Evolutionary conservation across 2,797 vertebrate species (phyloP).

Genomic region (Labeo calbasu): DNA sequence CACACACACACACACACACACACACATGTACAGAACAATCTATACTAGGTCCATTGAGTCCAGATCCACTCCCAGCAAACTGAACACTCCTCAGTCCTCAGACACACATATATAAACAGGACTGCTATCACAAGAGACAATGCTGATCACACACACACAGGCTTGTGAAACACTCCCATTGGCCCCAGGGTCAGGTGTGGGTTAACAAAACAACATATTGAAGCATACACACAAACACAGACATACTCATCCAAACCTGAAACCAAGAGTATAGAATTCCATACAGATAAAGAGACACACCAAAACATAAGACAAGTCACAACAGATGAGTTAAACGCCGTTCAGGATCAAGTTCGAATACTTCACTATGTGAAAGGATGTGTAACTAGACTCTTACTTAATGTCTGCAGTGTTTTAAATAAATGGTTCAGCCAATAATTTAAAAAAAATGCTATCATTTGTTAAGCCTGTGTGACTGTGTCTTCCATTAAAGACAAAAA

Average conservation of each 20-base stretch:
- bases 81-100: not conserved
- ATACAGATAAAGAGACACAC: not conserved
- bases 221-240: conserved; percentile 4
- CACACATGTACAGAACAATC: conserved; percentile 9
- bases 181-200: conserved; percentile 48
- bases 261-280: conserved; percentile 20
- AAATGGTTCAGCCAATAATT: not conserved
- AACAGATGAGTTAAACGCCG: conserved; percentile 8
- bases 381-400: conserved; percentile 20
- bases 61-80: conserved; percentile 14
- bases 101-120: conserved; percentile 13
- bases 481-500: not conserved
- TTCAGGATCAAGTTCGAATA: not conserved
- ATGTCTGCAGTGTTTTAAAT: conserved; percentile 1
- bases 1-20: conserved; percentile 17
- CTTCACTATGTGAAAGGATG: not conserved
- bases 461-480: not conserved
- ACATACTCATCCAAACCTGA: conserved; percentile 4
- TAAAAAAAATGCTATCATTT: not conserved
- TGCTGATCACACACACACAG: conserved; percentile 1
- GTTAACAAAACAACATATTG: conserved; percentile 20
- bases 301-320: conserved; percentile 8
- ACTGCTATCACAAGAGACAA: conserved; percentile 20
- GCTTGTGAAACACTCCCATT: conserved; percentile 20
- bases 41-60: conserved; percentile 19